Percentiles rank a stretch among this genome's conserved stretches.
phyloP scores from a whole-genome alignment of 2,797 vertebrate species.

The Passerculus sandwichensis region DNA sequence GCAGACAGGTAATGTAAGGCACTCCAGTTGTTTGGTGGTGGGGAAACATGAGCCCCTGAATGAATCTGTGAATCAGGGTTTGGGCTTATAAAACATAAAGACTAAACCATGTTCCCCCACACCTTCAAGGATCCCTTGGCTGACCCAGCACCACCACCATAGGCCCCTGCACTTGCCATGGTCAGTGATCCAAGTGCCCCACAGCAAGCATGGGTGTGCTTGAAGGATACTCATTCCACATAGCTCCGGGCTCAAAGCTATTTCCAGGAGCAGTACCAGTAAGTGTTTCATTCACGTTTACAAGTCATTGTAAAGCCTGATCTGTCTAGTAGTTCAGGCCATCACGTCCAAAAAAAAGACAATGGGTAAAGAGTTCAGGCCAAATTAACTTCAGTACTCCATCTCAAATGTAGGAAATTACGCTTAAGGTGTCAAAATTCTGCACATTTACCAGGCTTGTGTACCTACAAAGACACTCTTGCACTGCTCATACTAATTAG shows the following conservation, averaged over 20 bases:
- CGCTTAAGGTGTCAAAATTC: not conserved
- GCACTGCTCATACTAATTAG: not conserved
- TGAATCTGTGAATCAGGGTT: not conserved
- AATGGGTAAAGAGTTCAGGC: accelerated
- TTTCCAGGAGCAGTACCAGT: not conserved
- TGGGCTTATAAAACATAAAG: not conserved
- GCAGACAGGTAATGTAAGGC: not conserved
- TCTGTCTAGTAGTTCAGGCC: not conserved
- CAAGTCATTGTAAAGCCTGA: not conserved
- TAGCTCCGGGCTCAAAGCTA: not conserved
- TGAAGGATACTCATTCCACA: not conserved
- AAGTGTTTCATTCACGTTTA: not conserved
- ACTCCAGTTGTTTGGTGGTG: not conserved
- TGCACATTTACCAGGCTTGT: not conserved
- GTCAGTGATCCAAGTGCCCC: not conserved
- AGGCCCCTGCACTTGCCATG: not conserved
- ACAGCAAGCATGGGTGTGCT: accelerated
- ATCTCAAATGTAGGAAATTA: not conserved
- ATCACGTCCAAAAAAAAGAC: not conserved
- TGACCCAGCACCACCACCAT: not conserved
- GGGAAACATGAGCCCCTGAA: not conserved
- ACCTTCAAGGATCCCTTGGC: not conserved
- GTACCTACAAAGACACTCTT: not conserved
- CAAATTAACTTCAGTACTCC: not conserved
- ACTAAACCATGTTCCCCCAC: accelerated